Percentiles rank a stretch among this genome's conserved stretches.
These are phyloP conservation scores for Nasua narica DNA, from an alignment of 2,797 vertebrate species.

Conservation along the genomic window DNA sequence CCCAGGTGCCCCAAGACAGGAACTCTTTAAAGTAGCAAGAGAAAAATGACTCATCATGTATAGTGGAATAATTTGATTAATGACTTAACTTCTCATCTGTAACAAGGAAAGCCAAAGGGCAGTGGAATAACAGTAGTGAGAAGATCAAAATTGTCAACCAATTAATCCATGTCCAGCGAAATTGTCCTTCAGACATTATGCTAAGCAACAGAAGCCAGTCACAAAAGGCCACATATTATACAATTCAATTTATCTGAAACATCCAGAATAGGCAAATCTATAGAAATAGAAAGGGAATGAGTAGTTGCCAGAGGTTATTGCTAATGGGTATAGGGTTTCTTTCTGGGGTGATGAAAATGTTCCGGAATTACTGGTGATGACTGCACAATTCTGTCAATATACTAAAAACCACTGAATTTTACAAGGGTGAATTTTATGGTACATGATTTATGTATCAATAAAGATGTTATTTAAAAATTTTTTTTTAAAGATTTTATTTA, in stretches of 20 bases:
- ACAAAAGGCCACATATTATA: neutral
- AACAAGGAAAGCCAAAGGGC: neutral
- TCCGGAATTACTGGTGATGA: neutral
- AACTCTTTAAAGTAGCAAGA: neutral
- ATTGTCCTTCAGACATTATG: neutral
- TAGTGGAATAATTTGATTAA: neutral
- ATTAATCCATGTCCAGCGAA: neutral
- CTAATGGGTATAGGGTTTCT: neutral
- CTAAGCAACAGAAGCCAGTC: neutral
- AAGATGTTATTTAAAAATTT: neutral
- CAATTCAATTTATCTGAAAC: neutral
- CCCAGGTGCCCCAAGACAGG: neutral
- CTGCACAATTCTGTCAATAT: neutral
- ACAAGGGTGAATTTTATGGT: neutral
- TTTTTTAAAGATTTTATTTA: neutral
- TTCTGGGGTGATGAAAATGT: neutral
- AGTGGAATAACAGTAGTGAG: neutral
- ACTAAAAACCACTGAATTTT: neutral
- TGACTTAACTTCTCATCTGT: neutral
- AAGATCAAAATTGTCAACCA: neutral
- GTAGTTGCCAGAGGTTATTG: neutral
- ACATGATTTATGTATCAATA: neutral
- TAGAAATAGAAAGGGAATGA: neutral
- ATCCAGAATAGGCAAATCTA: neutral
- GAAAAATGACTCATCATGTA: neutral